phyloP scores from a whole-genome alignment of 2,797 vertebrate genomes.

The Coendou prehensilis region DNA sequence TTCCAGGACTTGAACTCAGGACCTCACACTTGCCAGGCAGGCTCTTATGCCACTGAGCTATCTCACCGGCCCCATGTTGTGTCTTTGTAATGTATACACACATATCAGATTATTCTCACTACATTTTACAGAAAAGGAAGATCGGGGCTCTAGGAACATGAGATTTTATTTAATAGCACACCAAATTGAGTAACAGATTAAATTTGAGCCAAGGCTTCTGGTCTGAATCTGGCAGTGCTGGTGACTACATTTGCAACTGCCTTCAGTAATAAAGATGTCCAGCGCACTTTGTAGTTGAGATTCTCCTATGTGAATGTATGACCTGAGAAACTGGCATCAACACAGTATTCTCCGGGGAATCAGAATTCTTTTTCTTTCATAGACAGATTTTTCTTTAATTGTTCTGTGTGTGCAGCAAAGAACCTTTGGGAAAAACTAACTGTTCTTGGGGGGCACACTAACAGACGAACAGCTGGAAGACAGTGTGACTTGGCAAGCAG shows the following conservation, averaged over 20 bases:
- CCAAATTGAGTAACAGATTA: background rate
- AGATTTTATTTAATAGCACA: background rate
- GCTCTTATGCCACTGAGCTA: no score
- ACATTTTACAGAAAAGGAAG: background rate
- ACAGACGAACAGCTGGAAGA: slow-evolving; percentile 78
- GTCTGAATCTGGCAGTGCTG: background rate
- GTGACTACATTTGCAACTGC: background rate
- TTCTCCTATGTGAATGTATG: slow-evolving; percentile 10
- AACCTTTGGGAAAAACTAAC: slow-evolving; percentile 62
- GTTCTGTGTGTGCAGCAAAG: slow-evolving; percentile 58
- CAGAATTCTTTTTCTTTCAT: slow-evolving; percentile 58
- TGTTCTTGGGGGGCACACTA: slow-evolving; percentile 54
- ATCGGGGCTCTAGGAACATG: background rate
- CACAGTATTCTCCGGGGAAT: background rate
- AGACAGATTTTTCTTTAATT: slow-evolving; percentile 74
- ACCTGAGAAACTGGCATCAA: slow-evolving; percentile 42
- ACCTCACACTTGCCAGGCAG: no score
- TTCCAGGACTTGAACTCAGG: no score
- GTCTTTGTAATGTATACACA: background rate
- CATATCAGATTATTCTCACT: background rate
- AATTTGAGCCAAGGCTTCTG: background rate
- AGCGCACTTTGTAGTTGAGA: background rate
- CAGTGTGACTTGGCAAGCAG: background rate
- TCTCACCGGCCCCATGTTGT: background rate
- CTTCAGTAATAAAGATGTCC: background rate